These are phyloP conservation scores for Hemicordylus capensis DNA, from an alignment of 2,113 vertebrate genomes.

Conservation along the genomic window DNA sequence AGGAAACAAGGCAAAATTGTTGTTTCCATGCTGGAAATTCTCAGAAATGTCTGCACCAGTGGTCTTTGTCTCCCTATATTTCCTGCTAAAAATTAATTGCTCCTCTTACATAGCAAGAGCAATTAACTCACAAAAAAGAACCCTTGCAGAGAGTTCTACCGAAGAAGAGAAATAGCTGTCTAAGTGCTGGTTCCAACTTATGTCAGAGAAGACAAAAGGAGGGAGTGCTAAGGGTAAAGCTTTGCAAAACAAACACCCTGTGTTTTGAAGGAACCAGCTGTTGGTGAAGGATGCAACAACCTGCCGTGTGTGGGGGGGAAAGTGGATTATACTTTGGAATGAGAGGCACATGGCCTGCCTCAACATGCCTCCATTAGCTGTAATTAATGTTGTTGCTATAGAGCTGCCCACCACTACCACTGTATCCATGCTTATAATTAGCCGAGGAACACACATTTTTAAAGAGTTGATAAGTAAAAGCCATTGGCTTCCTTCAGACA, in stretches of 20 bases:
- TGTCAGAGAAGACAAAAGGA: slow-evolving; percentile 14
- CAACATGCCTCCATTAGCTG: slow-evolving; percentile 48
- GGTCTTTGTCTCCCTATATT: slow-evolving; percentile 57
- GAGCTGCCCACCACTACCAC: background rate
- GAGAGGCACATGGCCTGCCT: slow-evolving; percentile 9
- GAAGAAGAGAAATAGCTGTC: background rate
- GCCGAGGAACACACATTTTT: slow-evolving; percentile 27
- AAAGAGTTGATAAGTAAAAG: background rate
- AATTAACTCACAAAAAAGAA: slow-evolving; percentile 52
- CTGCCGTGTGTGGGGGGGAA: slow-evolving; percentile 46
- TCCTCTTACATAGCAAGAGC: background rate
- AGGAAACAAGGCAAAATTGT: slow-evolving; percentile 26
- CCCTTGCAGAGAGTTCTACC: rapidly evolving
- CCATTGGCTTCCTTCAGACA: slow-evolving; percentile 43
- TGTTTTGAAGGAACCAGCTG: slow-evolving; percentile 43
- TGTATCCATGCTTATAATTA: slow-evolving; percentile 42
- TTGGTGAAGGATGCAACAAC: slow-evolving; percentile 36
- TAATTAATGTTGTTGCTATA: background rate
- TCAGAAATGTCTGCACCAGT: slow-evolving; percentile 21
- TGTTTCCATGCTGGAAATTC: slow-evolving; percentile 56
- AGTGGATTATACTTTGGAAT: slow-evolving; percentile 30
- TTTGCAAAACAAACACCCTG: slow-evolving; percentile 29
- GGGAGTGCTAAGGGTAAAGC: background rate
- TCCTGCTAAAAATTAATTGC: slow-evolving; percentile 59
- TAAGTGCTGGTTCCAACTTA: background rate